A percentile compares a stretch with the other conserved stretches of the same genome.
Conservation (phyloP, 1,140 invertebrate species). For the Heterodera schachtii region DNA sequence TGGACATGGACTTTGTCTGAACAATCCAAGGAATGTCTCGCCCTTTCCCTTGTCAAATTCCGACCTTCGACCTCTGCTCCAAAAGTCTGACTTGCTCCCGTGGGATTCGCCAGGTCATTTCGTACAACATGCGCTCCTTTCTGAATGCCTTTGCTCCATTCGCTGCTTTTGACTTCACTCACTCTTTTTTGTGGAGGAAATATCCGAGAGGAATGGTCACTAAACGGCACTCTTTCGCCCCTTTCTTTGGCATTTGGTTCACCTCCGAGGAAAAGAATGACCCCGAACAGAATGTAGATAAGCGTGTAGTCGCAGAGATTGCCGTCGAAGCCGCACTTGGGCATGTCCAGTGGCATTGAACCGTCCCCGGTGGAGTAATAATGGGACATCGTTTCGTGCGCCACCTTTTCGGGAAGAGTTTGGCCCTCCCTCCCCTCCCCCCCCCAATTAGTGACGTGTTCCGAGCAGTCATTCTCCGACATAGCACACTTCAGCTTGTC, state of each 20-base stretch:
- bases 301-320: constrained; percentile 61
- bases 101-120: constrained; percentile 65
- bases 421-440: too few relatives aligned
- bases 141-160: constrained; percentile 47
- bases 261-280: constrained; percentile 51
- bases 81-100: constrained; percentile 58
- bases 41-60: too few relatives aligned
- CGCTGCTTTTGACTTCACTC: too few relatives aligned
- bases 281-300: constrained; percentile 48
- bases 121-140: constrained; percentile 60
- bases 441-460: constrained; percentile 49
- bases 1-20: background rate
- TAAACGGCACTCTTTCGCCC: background rate
- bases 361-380: constrained; percentile 54
- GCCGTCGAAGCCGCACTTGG: constrained; percentile 62
- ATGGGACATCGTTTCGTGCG: constrained; percentile 56
- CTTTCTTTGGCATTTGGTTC: too few relatives aligned
- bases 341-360: constrained; percentile 47
- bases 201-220: constrained; percentile 56
- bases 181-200: constrained; percentile 52
- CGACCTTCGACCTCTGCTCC: background rate
- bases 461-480: constrained; percentile 58
- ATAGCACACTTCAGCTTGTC: constrained; percentile 52
- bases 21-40: too few relatives aligned
- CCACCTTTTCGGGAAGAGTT: constrained; percentile 38